Base-by-base conservation (phyloP, 1,140 invertebrate genomes). In the Apolygus lucorum region DNA sequence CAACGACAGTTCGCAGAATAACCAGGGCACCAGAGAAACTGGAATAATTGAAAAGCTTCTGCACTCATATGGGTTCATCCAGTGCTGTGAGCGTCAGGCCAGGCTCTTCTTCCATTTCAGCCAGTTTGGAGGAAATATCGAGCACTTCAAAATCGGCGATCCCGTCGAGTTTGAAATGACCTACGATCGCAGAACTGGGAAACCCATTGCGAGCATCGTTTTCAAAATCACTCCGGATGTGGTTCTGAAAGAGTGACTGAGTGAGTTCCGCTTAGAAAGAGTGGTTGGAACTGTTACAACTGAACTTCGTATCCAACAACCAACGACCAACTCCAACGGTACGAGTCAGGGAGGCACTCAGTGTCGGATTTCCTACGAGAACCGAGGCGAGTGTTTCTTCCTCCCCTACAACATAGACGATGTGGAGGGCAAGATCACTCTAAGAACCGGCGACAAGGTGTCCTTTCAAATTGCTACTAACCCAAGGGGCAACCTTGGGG, bases 141-240 rank as follows among this genome's bases (percentile, higher is more conserved):
- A 98, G 78, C 93, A 95, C 82, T 82, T 98, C 42, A 96, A 96
- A 83, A 93, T 98, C 77, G 96, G 95, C 72, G 96, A 99, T 84
- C 91, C 95, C 52, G 96, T 99, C 8, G 95, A 99, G 84, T 98
- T 98, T 83, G 93, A 98, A 84, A 96, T 97, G 92, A 97, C 95
- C 2, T 96, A 95, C 79, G 96, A 99, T 80, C 85, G 93, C 52
- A 84, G 95, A 77, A 98, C 95, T 75, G 95, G 95, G 42, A 98
- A 98, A 81, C 95, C 95, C 2, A 96, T 98, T 78, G 96, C 96
- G 64, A 95, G 93, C 77, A 88, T 88, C 77, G 93, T 99, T 68
- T 91, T 91, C n/a, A 96, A 96, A 84, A 94, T 96, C 78, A 90
- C 92, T 66, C 92, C 92, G 26, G 92, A 95, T 86, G 92, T 94